These are phyloP conservation scores for Nasonovia ribisnigri DNA, from an alignment of 2,888 invertebrate species.

Conservation along the genomic window DNA sequence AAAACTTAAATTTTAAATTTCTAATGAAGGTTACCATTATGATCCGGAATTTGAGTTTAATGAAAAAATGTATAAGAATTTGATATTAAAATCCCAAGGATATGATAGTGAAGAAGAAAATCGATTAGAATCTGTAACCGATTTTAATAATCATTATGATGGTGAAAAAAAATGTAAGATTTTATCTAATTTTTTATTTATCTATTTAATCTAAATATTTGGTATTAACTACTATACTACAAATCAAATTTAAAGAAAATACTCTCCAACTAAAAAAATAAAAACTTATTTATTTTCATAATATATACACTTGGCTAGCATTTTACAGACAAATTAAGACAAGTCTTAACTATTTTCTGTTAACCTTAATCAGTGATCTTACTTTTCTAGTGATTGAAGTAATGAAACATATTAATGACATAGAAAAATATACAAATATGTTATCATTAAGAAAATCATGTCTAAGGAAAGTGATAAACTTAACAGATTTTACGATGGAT, in stretches of 20 bases:
- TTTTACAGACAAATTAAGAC: neutral
- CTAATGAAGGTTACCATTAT: conserved; percentile 91
- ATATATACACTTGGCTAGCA: neutral
- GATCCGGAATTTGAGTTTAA: conserved; percentile 92
- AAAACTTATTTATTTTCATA: neutral
- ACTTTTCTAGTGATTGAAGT: neutral
- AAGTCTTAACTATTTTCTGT: neutral
- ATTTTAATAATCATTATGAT: conserved; percentile 74
- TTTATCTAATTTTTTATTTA: too few species aligned
- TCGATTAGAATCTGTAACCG: conserved; percentile 72
- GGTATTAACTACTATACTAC: neutral
- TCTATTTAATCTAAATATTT: neutral
- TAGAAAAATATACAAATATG: neutral
- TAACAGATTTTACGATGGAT: neutral
- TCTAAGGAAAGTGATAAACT: neutral
- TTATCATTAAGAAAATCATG: neutral
- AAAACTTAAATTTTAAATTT: conserved; percentile 23
- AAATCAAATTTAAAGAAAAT: neutral
- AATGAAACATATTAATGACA: neutral
- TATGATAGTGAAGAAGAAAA: conserved; percentile 73
- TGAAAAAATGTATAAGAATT: conserved; percentile 94
- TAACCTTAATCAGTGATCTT: neutral
- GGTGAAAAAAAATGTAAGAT: neutral
- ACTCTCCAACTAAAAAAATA: neutral
- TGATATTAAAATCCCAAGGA: conserved; percentile 86